These are phyloP conservation scores for Trypoxylus dichotomus DNA, from an alignment of 1,140 invertebrate genomes.

Conservation along the genomic window DNA sequence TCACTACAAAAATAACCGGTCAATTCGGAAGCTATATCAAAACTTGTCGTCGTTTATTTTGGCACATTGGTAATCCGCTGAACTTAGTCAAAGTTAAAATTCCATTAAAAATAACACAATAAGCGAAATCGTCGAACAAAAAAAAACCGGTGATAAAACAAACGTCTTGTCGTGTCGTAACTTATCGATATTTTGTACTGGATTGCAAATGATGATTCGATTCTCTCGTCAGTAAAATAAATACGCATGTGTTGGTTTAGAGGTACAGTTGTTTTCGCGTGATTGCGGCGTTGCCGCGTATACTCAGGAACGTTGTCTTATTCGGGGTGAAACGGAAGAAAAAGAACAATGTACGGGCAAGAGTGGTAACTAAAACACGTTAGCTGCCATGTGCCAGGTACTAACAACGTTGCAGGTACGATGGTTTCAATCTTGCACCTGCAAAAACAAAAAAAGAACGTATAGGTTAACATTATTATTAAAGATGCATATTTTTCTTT, in stretches of 20 bases:
- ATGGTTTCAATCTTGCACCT: not conserved
- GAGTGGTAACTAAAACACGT: conserved; percentile 27
- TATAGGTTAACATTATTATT: too few relatives aligned
- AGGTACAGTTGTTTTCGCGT: not conserved
- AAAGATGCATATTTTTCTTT: too few relatives aligned
- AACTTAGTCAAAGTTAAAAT: not conserved
- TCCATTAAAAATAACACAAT: not conserved
- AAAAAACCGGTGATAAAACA: too few relatives aligned
- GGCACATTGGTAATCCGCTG: conserved; percentile 2
- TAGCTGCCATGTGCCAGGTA: conserved; percentile 27
- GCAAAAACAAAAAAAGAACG: not conserved
- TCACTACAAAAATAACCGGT: not conserved
- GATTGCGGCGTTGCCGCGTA: not conserved
- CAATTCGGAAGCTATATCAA: not conserved
- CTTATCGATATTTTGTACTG: conserved; percentile 4
- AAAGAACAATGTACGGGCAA: conserved; percentile 9
- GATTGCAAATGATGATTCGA: not conserved
- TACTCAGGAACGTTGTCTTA: conserved; percentile 18
- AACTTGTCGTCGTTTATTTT: not conserved
- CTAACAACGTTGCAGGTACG: conserved; percentile 28
- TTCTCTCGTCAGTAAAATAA: not conserved
- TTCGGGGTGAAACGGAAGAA: not conserved
- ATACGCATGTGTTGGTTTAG: not conserved
- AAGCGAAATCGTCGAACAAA: not conserved
- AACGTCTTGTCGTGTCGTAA: not conserved